Evolutionary conservation across 2,888 invertebrate species (phyloP).

Genomic region (Andricus curvator): DNA sequence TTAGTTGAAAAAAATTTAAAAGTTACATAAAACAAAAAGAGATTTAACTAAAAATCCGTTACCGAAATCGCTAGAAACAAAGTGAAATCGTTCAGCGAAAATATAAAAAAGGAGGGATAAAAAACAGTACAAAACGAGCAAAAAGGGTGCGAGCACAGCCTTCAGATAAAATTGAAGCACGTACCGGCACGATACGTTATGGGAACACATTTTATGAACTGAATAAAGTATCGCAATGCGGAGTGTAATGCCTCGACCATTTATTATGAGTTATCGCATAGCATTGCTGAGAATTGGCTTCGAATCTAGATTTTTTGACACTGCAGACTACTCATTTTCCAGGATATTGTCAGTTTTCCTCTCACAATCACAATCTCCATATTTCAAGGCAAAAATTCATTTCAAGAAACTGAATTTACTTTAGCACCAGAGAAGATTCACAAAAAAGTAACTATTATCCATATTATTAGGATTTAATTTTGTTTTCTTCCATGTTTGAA

Average conservation of each 20-base stretch:
- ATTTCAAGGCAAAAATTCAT: neutral
- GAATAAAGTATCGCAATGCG: slow-evolving; percentile 71
- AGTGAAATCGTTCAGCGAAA: neutral
- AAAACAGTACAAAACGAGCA: slow-evolving; percentile 5
- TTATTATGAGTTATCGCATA: slow-evolving; percentile 66
- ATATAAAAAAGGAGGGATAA: neutral
- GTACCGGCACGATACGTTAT: slow-evolving; percentile 70
- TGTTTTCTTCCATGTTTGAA: too few relatives aligned
- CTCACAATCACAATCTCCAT: neutral
- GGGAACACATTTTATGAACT: slow-evolving; percentile 73
- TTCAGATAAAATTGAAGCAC: slow-evolving; percentile 72
- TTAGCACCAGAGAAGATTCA: slow-evolving; percentile 34
- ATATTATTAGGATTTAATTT: too few relatives aligned
- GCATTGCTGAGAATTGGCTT: slow-evolving; percentile 67
- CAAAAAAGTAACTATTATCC: neutral
- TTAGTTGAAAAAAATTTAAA: neutral
- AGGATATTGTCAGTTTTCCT: slow-evolving; percentile 23
- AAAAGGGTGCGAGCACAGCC: slow-evolving; percentile 49
- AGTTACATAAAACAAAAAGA: neutral
- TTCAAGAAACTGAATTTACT: slow-evolving; percentile 40
- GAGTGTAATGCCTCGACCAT: slow-evolving; percentile 67
- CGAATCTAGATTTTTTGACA: slow-evolving; percentile 62
- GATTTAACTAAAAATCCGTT: neutral
- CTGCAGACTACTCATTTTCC: slow-evolving; percentile 37
- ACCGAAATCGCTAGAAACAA: neutral